A percentile compares a stretch with the other conserved stretches of the same genome.
Conservation (phyloP, 1,140 invertebrate species). For the Sitophilus oryzae region DNA sequence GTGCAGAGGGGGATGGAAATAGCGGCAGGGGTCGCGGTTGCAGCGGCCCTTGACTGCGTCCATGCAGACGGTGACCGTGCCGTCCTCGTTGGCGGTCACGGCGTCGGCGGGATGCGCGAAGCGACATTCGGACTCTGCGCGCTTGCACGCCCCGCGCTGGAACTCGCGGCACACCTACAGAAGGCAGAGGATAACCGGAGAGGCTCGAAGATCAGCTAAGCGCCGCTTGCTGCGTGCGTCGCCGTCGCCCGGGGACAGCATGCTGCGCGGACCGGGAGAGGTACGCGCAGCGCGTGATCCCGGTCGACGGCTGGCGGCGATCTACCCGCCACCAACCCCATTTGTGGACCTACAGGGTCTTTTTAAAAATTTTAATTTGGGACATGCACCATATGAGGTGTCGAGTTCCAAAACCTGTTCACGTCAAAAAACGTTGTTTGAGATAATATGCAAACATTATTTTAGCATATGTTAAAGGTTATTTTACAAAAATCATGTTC, state of each 20-base stretch:
- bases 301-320: neutral
- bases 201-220: conserved; percentile 21
- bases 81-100: conserved; percentile 88
- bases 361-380: too few species aligned
- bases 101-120: conserved; percentile 95
- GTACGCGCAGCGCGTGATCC: too few species aligned
- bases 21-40: conserved; percentile 92
- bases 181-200: too few species aligned
- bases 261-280: too few species aligned
- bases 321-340: neutral
- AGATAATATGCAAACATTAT: too few species aligned
- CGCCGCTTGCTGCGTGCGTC: conserved; percentile 5
- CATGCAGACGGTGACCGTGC: conserved; percentile 97
- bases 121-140: conserved; percentile 91
- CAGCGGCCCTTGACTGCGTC: conserved; percentile 96
- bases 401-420: too few species aligned
- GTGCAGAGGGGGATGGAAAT: conserved; percentile 96
- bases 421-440: too few species aligned
- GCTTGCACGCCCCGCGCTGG: conserved; percentile 95
- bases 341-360: too few species aligned
- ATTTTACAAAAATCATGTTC: too few species aligned
- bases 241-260: neutral
- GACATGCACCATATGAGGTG: too few species aligned
- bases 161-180: conserved; percentile 96
- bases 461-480: too few species aligned